Base-by-base conservation (phyloP, 2,113 vertebrate species). In the Dicentrarchus labrax region DNA sequence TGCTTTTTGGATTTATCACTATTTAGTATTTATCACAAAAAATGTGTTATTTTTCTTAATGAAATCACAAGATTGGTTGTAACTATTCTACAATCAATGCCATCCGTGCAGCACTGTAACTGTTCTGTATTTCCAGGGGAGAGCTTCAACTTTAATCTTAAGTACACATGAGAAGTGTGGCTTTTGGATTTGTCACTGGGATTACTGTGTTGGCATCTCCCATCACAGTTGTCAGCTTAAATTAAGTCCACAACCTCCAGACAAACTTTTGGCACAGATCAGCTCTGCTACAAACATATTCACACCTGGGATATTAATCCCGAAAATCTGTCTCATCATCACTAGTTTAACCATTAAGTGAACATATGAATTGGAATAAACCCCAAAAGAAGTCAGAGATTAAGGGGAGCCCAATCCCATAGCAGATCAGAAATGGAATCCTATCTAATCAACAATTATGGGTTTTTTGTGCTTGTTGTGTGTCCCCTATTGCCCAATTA, bases 221-320 rank as follows among this genome's bases (percentile, higher is more conserved):
- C 45, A 73, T 86, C 82, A 72, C 75, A 85, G 79, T 45, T 87
- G 84, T 84, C 88, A 74, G 6, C 65, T 83, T 85, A 87, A 82
- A 85, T 84, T 77, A 89, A 67, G 54, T 72, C 73, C 67, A 73
- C 51, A 82, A 74, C 70, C 66, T 86, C 66, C 56, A 57, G 47
- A 86, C n/a, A n/a, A n/a, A n/a, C 11, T 68, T 72, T 77, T 70
- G 24, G 47, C 67, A 72, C 48, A 45, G 36, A 86, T 81, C 76
- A 68, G 38, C 41, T 84, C 13, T 2, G 7, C 45, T 69, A 11
- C 50, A 72, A 30, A 79, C 30, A 69, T 30, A 75, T 22, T 51
- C 38, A 68, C 41, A 51, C 60, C 38, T 80, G 41, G 7, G 78
- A 51, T 57, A 53, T 38, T 65, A 72, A 78, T 77, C 51, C 22